Evolutionary conservation across 30 jellyfish, hydroid and myxozoan species (phyloP).

Genomic region (Aurelia sp.): DNA sequence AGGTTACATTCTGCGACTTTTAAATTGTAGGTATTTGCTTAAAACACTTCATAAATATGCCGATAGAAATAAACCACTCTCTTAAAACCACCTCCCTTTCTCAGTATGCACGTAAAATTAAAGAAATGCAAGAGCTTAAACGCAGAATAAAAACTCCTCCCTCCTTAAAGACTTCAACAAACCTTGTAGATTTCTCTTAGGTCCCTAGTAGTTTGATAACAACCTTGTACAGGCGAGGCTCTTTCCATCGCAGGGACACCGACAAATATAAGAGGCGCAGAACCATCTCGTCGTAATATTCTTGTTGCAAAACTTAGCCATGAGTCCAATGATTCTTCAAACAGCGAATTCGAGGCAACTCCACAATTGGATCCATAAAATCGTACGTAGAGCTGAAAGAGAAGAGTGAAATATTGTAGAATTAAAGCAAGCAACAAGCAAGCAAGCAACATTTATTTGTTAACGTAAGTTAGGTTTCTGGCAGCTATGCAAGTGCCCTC

Average conservation of each 20-base stretch:
- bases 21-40: too few relatives aligned
- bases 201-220: slow-evolving; percentile 63
- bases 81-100: too few relatives aligned
- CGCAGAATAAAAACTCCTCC: too few relatives aligned
- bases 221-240: slow-evolving; percentile 68
- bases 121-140: too few relatives aligned
- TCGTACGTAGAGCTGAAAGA: slow-evolving; percentile 54
- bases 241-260: slow-evolving; percentile 75
- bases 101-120: too few relatives aligned
- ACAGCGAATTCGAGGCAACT: slow-evolving; percentile 43
- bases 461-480: too few relatives aligned
- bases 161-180: neutral
- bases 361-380: slow-evolving; percentile 71
- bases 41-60: too few relatives aligned
- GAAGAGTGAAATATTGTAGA: neutral
- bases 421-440: neutral
- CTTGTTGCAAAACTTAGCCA: slow-evolving; percentile 64
- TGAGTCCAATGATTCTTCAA: slow-evolving; percentile 54
- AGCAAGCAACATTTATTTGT: too few relatives aligned
- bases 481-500: too few relatives aligned
- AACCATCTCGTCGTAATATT: slow-evolving; percentile 43
- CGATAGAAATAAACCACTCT: too few relatives aligned
- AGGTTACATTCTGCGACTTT: too few relatives aligned
- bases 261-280: slow-evolving; percentile 53
- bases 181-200: slow-evolving; percentile 51